Base-by-base conservation (phyloP, 1,140 invertebrate species). In the Polypedilum pembai region DNA sequence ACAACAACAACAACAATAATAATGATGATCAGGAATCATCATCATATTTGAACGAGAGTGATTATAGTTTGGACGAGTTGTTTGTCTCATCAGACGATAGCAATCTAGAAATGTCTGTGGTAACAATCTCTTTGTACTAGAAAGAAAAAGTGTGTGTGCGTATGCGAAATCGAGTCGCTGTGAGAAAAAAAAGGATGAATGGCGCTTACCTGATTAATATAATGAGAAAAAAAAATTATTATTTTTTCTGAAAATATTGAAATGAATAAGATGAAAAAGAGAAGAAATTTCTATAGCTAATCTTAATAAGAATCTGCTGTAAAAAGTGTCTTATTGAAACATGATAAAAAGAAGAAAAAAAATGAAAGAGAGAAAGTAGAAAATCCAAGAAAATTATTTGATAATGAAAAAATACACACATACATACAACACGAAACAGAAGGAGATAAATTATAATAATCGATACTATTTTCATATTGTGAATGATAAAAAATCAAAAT, bases 101-200 rank as follows among this genome's bases (percentile, higher is more conserved):
- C 65, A 69, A 56, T 56, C 45, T 69, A 3, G 65, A 69, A 69
- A 69, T 69, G 65, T 69, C 65, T 69, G 65, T 69, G 65, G 65
- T 69, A 69, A 69, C 65, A 69, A 69, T 69, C 65, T 69, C 65
- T 20, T 20, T 69, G 65, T 69, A 21, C 65, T 69, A 69, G 65
- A 69, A 18, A 21, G n/a, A 69, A 18, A 69, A 69, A 10, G 45
- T 15, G 45, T 56, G 4, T 56, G n/a, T 56, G 45, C n/a, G n/a
- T n/a, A n/a, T n/a, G n/a, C n/a, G n/a, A n/a, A n/a, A n/a, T n/a
- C n/a, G 45, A 15, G 45, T 56, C 15, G 45, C 45, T 56, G 45
- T 56, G 45, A 56, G 15, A n/a, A n/a, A 56, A n/a, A 12, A 33
- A n/a, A 56, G n/a, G 12, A 56, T 56, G 24, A n/a, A 56, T 56